Evolutionary conservation across 2,888 invertebrate species (phyloP).

Genomic region (Metacarcinus magister): DNA sequence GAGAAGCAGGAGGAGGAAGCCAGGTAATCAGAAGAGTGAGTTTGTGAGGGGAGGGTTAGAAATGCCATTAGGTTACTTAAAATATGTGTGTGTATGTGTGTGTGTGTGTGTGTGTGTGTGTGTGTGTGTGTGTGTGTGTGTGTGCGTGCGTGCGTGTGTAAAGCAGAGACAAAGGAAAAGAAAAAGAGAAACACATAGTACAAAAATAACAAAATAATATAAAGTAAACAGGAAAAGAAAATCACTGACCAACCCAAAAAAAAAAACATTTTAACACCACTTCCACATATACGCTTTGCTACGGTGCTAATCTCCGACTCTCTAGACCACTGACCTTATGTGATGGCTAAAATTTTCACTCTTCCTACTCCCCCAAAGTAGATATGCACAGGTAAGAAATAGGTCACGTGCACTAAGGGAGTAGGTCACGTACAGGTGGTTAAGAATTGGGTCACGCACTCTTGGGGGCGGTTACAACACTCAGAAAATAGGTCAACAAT

Average conservation of each 20-base stretch:
- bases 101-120: conserved; percentile 26
- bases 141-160: neutral
- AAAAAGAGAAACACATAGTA: neutral
- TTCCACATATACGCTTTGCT: neutral
- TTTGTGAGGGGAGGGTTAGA: neutral
- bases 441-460: neutral
- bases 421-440: neutral
- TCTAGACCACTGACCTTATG: neutral
- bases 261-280: neutral
- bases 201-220: neutral
- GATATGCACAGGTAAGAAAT: neutral
- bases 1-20: neutral
- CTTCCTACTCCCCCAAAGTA: neutral
- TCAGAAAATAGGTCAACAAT: neutral
- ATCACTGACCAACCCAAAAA: neutral
- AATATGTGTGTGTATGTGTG: neutral
- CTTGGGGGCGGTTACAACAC: neutral
- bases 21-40: neutral
- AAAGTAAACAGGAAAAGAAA: neutral
- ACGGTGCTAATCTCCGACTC: neutral
- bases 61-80: neutral
- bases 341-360: neutral
- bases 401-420: neutral
- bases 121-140: neutral
- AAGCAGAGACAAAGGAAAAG: neutral